Evolutionary conservation across 2,113 vertebrate genomes (phyloP).

Genomic region (Rhipidura dahli): DNA sequence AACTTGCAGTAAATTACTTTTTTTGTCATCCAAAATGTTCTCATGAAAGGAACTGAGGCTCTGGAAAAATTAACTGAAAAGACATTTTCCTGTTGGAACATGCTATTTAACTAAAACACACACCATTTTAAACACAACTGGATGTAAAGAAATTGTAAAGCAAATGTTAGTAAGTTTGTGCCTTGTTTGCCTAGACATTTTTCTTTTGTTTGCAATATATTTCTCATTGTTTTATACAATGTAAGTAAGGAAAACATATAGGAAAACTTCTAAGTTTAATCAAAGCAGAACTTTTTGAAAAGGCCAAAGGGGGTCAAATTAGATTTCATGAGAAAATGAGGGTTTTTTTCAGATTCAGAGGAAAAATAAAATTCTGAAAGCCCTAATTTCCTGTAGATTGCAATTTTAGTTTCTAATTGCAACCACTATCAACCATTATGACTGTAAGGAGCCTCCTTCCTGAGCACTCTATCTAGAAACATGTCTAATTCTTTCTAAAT

Average conservation of each 20-base stretch:
- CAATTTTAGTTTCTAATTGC: not conserved
- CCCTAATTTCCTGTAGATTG: not conserved
- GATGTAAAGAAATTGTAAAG: not conserved
- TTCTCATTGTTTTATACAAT: not conserved
- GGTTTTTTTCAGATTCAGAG: not conserved
- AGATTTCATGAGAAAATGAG: not conserved
- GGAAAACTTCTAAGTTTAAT: not conserved
- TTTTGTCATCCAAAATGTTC: not conserved
- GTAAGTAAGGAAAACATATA: not conserved
- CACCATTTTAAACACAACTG: not conserved
- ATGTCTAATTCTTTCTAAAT: not conserved
- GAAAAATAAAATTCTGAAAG: not conserved
- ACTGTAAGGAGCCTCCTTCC: not conserved
- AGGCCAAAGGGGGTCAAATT: fast-evolving
- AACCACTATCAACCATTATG: not conserved
- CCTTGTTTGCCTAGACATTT: not conserved
- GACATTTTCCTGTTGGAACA: not conserved
- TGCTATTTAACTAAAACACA: not conserved
- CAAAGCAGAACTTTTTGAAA: not conserved
- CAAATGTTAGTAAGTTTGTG: not conserved
- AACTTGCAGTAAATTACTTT: not conserved
- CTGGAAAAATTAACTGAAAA: not conserved
- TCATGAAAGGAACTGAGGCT: not conserved
- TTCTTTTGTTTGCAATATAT: not conserved
- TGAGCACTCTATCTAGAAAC: not conserved